Base-by-base conservation (phyloP, 2,888 invertebrate species). In the Loripinus fragilis region DNA sequence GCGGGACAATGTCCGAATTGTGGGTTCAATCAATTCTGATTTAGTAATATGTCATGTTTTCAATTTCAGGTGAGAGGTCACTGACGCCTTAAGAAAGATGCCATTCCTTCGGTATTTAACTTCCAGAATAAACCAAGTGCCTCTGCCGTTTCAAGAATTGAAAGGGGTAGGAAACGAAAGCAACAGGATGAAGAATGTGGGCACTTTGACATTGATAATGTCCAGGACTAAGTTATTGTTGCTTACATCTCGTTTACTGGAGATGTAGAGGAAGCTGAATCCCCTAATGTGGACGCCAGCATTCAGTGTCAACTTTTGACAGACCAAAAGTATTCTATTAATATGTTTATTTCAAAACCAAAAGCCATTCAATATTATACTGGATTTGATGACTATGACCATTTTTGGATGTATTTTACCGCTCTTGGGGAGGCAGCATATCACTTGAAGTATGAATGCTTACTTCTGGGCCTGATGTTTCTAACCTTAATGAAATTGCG, bases 401-500 rank as follows among this genome's bases (percentile, higher is more conserved):
- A 80, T 71, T 80, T 78, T 33, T 70, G 74, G 77, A 50, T 76
- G 45, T 74, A 80, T 45, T 78, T 69, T 17, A 42, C 68, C 48
- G 48, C 73, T 25, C 74, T 83, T 20, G 78, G 83, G 25, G 72
- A 64, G 33, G 70, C 74, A 23, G 67, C 28, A 25, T n/a, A 42
- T 42, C 20, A 78, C 41, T 60, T 74, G 65, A 50, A 74, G 70
- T 67, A 35, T 23, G 70, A 71, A 41, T 50, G 42, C 15, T 12
- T 38, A 35, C 23, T 42, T 33, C n/a, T 72, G 38, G 25, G 41
- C n/a, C 75, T 75, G 28, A 38, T 81, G 2, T 81, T 86, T 64
- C 45, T 86, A 15, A 78, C 80, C 15, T 38, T 84, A 0, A 80
- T 82, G 28, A 87, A 87, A 73, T 45, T 86, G 15, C 55, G 87